Evolutionary conservation across 2,113 vertebrate genomes (phyloP).

Genomic region (Eublepharis macularius): DNA sequence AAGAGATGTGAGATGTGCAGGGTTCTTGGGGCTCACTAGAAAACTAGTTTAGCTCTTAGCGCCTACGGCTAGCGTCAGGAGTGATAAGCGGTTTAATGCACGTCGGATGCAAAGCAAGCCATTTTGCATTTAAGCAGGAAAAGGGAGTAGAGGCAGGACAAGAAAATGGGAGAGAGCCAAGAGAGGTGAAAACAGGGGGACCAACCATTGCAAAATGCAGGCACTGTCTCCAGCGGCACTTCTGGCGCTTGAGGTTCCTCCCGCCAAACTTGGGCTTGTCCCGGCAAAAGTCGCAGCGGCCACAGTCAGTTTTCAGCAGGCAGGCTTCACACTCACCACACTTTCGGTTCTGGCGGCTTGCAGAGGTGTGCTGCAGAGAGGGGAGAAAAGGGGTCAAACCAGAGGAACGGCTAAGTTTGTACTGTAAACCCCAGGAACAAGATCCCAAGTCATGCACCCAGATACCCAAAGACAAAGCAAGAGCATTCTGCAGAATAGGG

Average conservation of each 20-base stretch:
- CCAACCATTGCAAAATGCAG: conserved; percentile 87
- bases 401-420: neutral
- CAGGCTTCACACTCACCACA: conserved; percentile 88
- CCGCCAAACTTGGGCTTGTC: conserved; percentile 93
- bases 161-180: neutral
- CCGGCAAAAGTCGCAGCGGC: conserved; percentile 87
- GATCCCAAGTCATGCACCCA: no score
- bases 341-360: conserved; percentile 74
- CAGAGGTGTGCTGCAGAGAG: conserved; percentile 53
- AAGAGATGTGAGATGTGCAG: neutral
- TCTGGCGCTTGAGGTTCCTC: conserved; percentile 89
- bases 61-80: no score
- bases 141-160: neutral
- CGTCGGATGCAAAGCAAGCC: neutral
- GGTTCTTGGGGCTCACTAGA: neutral
- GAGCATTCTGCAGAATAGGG: neutral
- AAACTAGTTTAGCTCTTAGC: neutral
- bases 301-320: conserved; percentile 82
- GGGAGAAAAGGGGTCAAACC: neutral
- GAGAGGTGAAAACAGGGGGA: neutral
- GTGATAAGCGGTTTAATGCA: neutral
- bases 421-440: neutral
- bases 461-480: neutral
- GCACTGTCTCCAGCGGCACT: conserved; percentile 88
- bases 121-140: neutral